Evolutionary conservation across 2,888 invertebrate genomes (phyloP), one percentile per base, ranked within the genome.

Genomic region (Zootermopsis nevadensis): DNA sequence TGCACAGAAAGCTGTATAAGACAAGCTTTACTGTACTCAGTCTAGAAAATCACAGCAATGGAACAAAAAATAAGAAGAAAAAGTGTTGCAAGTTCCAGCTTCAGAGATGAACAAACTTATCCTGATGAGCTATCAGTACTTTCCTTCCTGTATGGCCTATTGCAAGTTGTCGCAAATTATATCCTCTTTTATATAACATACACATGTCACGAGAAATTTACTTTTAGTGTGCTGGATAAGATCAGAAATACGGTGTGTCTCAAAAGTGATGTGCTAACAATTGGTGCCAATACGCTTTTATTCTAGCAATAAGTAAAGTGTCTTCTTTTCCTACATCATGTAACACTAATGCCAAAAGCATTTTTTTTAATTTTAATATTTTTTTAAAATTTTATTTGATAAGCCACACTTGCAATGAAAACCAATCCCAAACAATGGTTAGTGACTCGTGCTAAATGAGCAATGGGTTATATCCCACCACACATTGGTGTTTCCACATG

Each of bases 1-100:
- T 76, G 67, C 80, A 81, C 83, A 83, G 82, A 77, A 82, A 82
- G 53, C 66, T 60, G 72, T 77, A 53, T n/a, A n/a, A 60, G 42
- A 77, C 76, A 82, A 79, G 77, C 53, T 82, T 48, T 27, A 33
- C 82, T 79, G 82, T 31, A 60, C 55, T 92, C 92, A 93, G 92
- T 93, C 92, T 93, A 92, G 91, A 90, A 92, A 92, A 93, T 93
- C 93, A 93, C 93, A 93, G 93, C 92, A 92, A 92, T 92, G 91
- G 89, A 88, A 88, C 88, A 85, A 86, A 86, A 87, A 35, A 42
- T 42, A 66, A 67, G 77, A 67, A 12, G 31, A 53, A 76, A 60
- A 42, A 76, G 19, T 42, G 38, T 66, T 60, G 66, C 53, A 80
- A 38, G 60, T 72, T 67, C 80, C 82, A 82, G 69, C 77, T 77